Conservation (phyloP, 2,113 vertebrate genomes). For the Ophthalmolycus amberensis region DNA sequence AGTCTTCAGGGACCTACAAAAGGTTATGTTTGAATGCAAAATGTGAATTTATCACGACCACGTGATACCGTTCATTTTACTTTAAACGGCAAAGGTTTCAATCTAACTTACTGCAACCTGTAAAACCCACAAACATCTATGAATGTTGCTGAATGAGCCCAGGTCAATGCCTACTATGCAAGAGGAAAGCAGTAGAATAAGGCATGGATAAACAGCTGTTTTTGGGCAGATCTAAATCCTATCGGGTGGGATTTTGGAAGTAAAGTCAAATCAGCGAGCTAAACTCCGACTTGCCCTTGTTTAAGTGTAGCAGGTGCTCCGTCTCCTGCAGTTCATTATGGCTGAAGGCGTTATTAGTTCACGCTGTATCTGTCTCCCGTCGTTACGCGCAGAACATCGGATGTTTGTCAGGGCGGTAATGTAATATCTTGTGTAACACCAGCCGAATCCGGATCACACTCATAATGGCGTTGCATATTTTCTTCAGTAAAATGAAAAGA, state of each 20-base stretch:
- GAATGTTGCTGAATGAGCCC: slow-evolving; percentile 44
- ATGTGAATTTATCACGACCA: background rate
- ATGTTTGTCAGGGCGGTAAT: slow-evolving; percentile 51
- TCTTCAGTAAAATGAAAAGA: slow-evolving; percentile 8
- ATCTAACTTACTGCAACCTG: background rate
- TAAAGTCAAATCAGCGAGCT: slow-evolving; percentile 66
- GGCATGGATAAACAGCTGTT: slow-evolving; percentile 59
- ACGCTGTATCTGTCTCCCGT: slow-evolving; percentile 50
- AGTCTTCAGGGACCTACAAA: background rate
- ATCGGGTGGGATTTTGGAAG: slow-evolving; percentile 60
- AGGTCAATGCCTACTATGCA: slow-evolving; percentile 28
- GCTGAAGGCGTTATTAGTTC: slow-evolving; percentile 67
- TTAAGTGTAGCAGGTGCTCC: slow-evolving; percentile 67
- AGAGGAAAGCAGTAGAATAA: slow-evolving; percentile 24
- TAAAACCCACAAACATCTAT: background rate
- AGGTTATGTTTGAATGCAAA: background rate
- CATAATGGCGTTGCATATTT: slow-evolving; percentile 36
- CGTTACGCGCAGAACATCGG: slow-evolving; percentile 38
- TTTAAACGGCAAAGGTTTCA: slow-evolving; percentile 9
- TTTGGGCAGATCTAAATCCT: slow-evolving; percentile 26
- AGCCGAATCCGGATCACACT: slow-evolving; percentile 32
- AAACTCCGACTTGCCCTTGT: slow-evolving; percentile 60
- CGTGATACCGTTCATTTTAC: background rate
- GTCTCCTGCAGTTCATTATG: slow-evolving; percentile 73
- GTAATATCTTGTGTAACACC: slow-evolving; percentile 36